Evolutionary conservation across 2,797 vertebrate species (phyloP), one percentile per base, ranked within the genome.

Genomic region (Corythornis leucogaster): DNA sequence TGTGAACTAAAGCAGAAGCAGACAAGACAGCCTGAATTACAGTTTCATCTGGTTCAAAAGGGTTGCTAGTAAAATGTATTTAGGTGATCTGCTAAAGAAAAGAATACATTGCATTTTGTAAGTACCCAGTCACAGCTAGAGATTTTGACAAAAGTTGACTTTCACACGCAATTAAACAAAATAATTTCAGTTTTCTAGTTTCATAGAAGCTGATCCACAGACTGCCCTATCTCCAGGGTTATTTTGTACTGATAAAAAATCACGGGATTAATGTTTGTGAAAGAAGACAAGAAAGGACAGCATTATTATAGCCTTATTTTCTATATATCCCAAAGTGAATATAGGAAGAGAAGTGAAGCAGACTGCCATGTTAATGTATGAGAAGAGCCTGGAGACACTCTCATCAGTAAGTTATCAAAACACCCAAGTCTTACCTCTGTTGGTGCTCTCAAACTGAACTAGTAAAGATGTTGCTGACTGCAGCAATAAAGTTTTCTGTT

Each of bases 171-270:
- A 97, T 97, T 97, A 95, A 96, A 95, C 97, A 89, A 84, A 96
- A 95, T 97, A 96, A 97, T 97, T 96, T 97, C 96, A 95, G 96
- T 96, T 96, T 97, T 97, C 94, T 96, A 92, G 96, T 96, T 96
- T 95, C 94, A 93, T 30, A 89, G 91, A 94, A 96, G 92, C 94
- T 76, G 87, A 92, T 96, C 95, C 91, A 94, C 91, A 94, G 71
- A 91, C 89, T 83, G 85, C 68, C 80, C 87, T 87, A 85, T 96
- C 94, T 91, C 86, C 87, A 67, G 88, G 80, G 94, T 93, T 93
- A 93, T 96, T 97, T 96, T 59, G 57, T 61, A 81, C 82, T 77
- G 92, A 96, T 96, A 96, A 95, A 96, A 96, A 96, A 96, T 96
- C 96, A 94, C 0, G 50, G 88, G 93, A 96, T 97, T 96, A 87